These are phyloP conservation scores for Xestia xanthographa DNA, from an alignment of 2,888 invertebrate species.

Conservation along the genomic window DNA sequence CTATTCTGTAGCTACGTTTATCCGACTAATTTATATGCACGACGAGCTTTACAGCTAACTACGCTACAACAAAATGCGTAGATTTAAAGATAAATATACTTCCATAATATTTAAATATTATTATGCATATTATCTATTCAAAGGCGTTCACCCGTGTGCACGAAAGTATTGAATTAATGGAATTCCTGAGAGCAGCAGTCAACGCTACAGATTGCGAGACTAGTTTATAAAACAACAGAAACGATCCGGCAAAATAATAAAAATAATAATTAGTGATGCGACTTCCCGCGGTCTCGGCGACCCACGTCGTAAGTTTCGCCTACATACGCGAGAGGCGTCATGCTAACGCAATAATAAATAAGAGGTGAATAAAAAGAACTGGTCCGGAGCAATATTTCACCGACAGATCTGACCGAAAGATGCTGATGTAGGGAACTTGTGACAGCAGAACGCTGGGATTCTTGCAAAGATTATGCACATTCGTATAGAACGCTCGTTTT, in stretches of 20 bases:
- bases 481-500: neutral
- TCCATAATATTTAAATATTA: constrained; percentile 50
- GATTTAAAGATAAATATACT: constrained; percentile 66
- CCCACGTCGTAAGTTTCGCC: constrained; percentile 77
- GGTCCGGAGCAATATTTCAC: constrained; percentile 77
- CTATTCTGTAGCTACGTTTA: constrained; percentile 67
- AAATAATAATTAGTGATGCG: constrained; percentile 82
- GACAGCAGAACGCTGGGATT: constrained; percentile 68
- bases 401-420: constrained; percentile 79
- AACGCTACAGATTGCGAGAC: constrained; percentile 45
- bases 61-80: constrained; percentile 71
- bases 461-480: constrained; percentile 35
- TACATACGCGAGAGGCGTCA: constrained; percentile 76
- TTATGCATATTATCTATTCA: constrained; percentile 34
- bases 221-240: constrained; percentile 57
- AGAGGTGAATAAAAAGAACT: constrained; percentile 77
- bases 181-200: constrained; percentile 48
- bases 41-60: constrained; percentile 72
- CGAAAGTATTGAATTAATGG: constrained; percentile 52
- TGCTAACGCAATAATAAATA: constrained; percentile 80
- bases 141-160: constrained; percentile 49
- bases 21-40: constrained; percentile 79
- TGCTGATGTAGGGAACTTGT: constrained; percentile 76
- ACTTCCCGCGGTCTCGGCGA: constrained; percentile 71
- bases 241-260: constrained; percentile 63